Conservation (phyloP, 2,113 vertebrate species). For the Poecile atricapillus region DNA sequence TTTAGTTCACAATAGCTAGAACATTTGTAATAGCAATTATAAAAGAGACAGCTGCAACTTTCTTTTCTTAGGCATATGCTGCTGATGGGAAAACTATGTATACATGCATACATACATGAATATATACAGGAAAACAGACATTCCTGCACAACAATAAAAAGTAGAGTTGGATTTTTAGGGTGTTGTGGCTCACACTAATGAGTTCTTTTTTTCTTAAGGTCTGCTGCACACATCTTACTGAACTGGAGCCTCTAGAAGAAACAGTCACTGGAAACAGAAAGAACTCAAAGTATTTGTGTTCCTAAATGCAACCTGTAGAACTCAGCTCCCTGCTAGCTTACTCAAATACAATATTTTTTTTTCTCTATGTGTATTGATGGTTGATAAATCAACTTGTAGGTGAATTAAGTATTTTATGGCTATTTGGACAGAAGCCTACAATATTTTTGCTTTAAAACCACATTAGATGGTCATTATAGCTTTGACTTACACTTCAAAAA, state of each 20-base stretch:
- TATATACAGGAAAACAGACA: background rate
- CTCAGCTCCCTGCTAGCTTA: background rate
- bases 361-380: background rate
- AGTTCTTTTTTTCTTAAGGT: background rate
- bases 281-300: background rate
- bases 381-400: background rate
- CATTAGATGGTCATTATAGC: background rate
- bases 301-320: background rate
- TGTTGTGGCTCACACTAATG: background rate
- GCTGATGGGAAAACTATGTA: background rate
- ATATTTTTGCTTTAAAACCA: background rate
- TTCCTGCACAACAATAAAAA: background rate
- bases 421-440: background rate
- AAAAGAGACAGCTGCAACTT: background rate
- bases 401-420: background rate
- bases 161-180: background rate
- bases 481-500: background rate
- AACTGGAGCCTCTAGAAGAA: background rate
- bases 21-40: background rate
- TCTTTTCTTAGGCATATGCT: background rate
- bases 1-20: conserved; percentile 1
- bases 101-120: background rate
- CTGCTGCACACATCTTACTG: background rate
- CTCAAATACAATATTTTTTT: background rate
- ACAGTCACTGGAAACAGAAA: background rate